Percentiles rank a stretch among this genome's conserved stretches.
Evolutionary conservation across 2,888 invertebrate genomes (phyloP).

Genomic region (Epirrhoe alternata): DNA sequence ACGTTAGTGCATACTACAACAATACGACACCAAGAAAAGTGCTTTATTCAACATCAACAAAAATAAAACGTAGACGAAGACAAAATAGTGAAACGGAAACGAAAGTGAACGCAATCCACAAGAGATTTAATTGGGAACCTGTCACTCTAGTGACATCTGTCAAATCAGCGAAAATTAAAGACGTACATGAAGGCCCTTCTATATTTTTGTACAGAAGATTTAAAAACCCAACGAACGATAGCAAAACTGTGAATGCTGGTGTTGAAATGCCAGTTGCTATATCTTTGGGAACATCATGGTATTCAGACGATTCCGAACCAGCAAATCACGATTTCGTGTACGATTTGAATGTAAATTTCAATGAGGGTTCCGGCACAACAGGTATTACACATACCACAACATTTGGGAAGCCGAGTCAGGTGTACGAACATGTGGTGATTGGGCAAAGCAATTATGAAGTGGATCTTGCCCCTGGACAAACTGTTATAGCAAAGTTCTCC

Average conservation of each 20-base stretch:
- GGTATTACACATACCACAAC: slow-evolving; percentile 20
- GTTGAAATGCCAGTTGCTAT: slow-evolving; percentile 26
- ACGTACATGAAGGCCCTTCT: slow-evolving; percentile 5
- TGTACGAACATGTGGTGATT: slow-evolving; percentile 16
- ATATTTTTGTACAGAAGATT: slow-evolving; percentile 12
- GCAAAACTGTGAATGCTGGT: slow-evolving; percentile 22
- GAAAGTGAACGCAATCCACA: neutral
- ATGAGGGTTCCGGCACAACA: slow-evolving; percentile 15
- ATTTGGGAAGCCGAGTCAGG: slow-evolving; percentile 17
- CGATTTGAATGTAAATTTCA: slow-evolving; percentile 26
- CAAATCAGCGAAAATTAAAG: slow-evolving; percentile 15
- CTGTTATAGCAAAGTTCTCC: slow-evolving; percentile 19
- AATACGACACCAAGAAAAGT: slow-evolving; percentile 28
- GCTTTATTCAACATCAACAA: slow-evolving; percentile 12
- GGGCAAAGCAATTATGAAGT: slow-evolving; percentile 19
- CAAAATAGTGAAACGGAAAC: neutral
- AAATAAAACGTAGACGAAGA: neutral
- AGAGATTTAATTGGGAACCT: slow-evolving; percentile 25
- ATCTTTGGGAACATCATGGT: slow-evolving; percentile 24
- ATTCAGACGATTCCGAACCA: neutral
- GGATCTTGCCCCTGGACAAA: slow-evolving; percentile 18
- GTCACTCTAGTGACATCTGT: slow-evolving; percentile 16
- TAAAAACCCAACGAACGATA: slow-evolving; percentile 23
- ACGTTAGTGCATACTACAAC: slow-evolving; percentile 20
- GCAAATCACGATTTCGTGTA: slow-evolving; percentile 26